Evolutionary conservation across 2,113 vertebrate genomes (phyloP), one percentile per base, ranked within the genome.

Genomic region (Columba janthina): DNA sequence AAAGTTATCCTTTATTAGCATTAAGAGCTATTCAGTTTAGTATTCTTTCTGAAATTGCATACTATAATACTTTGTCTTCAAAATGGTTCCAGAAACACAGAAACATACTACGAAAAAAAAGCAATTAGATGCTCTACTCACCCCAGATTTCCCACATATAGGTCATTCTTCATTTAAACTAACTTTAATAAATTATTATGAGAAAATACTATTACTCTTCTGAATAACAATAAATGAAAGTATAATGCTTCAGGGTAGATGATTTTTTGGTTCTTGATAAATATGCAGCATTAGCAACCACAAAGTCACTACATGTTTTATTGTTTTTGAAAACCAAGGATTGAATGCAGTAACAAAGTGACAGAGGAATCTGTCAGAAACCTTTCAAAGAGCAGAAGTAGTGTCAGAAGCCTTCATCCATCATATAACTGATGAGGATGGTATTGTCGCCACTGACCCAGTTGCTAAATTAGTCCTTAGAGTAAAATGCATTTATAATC

Each of bases 301-400:
- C 25, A n/a, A 67, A 91, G 56, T 90, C 75, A 80, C 94, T 90
- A 44, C 53, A 51, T 56, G 77, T 96, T 93, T 94, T 80, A 94
- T 90, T 93, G 87, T 64, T 94, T 96, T 80, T 96, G 90, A 97
- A 94, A 94, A 95, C 66, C 72, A 56, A 44, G 57, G 40, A 95
- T 95, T 3, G 12, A 91, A 95, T 1, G 7, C 58, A 91, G 44
- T 28, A 58, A 67, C 34, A 67, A 83, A 64, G 40, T 54, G 81
- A 95, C 83, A 92, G 84, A 94, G 34, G 57, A 94, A 94, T 78
- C 57, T 58, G 78, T 3, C 84, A 57, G 50, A 91, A 96, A 75
- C 26, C 28, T 93, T 95, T 90, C 88, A 58, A 77, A 92, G 61
- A 85, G 38, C 3, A 7, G 92, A 92, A 42, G 65, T 44, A 74